phyloP scores from a whole-genome alignment of 2,113 vertebrate genomes.

The Apteryx mantelli region DNA sequence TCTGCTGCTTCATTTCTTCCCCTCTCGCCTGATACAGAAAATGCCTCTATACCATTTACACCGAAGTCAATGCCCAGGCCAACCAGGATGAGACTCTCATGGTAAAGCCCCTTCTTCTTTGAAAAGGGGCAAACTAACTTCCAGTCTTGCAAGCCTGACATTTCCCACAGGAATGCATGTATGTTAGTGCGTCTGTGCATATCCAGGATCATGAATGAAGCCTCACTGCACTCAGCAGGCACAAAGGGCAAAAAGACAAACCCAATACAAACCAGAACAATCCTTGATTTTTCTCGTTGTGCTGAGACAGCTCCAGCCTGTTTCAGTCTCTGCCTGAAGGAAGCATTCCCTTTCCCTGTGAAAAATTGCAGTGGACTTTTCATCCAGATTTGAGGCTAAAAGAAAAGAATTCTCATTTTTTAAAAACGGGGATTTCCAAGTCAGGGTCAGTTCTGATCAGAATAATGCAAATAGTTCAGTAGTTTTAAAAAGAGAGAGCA shows the following conservation, averaged over 20 bases:
- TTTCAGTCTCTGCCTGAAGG: neutral
- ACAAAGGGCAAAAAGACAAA: neutral
- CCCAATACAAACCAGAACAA: neutral
- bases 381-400: neutral
- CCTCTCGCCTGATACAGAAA: neutral
- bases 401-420: neutral
- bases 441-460: neutral
- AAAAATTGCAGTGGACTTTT: neutral
- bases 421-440: neutral
- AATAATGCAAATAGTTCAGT: neutral
- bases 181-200: fast-evolving
- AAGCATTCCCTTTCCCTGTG: neutral
- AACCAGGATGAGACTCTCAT: neutral
- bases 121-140: neutral
- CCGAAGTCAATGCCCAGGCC: neutral
- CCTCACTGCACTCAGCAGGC: neutral
- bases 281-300: neutral
- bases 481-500: neutral
- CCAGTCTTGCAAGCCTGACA: neutral
- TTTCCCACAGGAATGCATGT: fast-evolving
- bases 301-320: neutral
- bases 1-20: neutral
- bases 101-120: neutral
- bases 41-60: neutral
- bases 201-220: neutral